These are phyloP conservation scores for Cyanoliseus patagonus DNA, from an alignment of 2,113 vertebrate genomes.

Conservation along the genomic window DNA sequence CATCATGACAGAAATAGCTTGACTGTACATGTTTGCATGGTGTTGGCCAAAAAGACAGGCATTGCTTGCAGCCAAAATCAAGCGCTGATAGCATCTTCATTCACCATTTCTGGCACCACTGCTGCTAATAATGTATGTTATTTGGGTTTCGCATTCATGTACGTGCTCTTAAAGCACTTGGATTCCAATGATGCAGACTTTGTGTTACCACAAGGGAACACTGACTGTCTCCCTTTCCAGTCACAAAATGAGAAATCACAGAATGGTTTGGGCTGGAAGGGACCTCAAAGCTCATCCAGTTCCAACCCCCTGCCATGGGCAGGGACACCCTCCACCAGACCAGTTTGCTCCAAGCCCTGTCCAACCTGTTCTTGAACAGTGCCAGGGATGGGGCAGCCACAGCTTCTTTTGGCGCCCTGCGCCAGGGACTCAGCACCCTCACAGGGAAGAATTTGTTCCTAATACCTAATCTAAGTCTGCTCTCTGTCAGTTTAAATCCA, in stretches of 20 bases:
- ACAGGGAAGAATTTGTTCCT: not conserved
- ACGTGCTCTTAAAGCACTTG: not conserved
- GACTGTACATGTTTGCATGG: not conserved
- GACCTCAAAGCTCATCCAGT: not conserved
- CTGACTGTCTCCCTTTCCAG: not conserved
- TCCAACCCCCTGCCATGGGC: not conserved
- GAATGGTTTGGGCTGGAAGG: not conserved
- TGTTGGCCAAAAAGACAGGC: not conserved
- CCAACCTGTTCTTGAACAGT: not conserved
- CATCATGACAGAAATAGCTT: constrained; percentile 7
- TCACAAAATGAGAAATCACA: not conserved
- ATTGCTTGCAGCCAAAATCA: not conserved
- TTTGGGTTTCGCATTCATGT: not conserved
- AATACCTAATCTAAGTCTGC: not conserved
- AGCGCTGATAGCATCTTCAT: constrained; percentile 10
- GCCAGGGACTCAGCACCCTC: not conserved
- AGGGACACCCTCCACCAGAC: not conserved
- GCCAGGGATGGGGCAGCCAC: not conserved
- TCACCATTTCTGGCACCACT: not conserved
- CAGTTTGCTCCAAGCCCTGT: not conserved
- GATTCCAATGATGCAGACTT: not conserved
- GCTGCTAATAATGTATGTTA: not conserved
- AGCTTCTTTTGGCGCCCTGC: not conserved
- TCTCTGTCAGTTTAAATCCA: not conserved
- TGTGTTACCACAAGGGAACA: not conserved